Base-by-base conservation (phyloP, 1,140 invertebrate genomes). In the Tetragonula clypearis region DNA sequence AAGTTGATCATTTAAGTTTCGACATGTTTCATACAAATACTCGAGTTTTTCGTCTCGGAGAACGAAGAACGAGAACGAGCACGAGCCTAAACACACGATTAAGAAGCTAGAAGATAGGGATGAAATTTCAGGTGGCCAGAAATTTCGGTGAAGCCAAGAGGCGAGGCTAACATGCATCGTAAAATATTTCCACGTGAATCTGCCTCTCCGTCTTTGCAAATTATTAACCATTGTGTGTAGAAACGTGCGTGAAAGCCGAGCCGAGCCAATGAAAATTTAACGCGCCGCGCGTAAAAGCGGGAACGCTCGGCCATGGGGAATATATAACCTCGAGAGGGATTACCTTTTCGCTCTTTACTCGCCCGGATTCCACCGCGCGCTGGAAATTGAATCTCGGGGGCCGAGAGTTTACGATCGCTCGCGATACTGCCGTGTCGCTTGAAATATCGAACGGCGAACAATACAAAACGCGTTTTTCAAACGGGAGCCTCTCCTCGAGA, bases 201-300 rank as follows among this genome's bases (percentile, higher is more conserved):
- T 58, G 62, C 19, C n/a, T 26, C 72, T 21, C 49, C 14, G 21
- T 19, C 66, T 15, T 19, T 4, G 26, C 49, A 49, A 35, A 81
- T 72, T 81, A 72, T 81, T 35, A 30, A 23, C 72, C 66, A 19
- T 35, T 49, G 73, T 60, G 19, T 6, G 8, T 14, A 12, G 78
- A 69, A 79, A 19, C 21, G 12, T 17, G 55, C 53, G 68, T n/a
- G 68, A 81, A 62, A 73, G 30, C 35, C 35, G 17, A 49, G 41
- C 41, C 41, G 41, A 30, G 17, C 41, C 11, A 72, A 62, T 73
- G 79, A 73, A 73, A 81, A 81, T 73, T 73, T 62, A 81, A 81
- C 79, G 79, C 66, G 12, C 5, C n/a, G n/a, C 49, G 41, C 49
- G 49, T 79, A 35, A 79, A 35, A 79, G 68, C 65, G 53, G n/a